Evolutionary conservation across 2,797 vertebrate genomes (phyloP), one percentile per base, ranked within the genome.

Genomic region (Toxotes lorentzi): DNA sequence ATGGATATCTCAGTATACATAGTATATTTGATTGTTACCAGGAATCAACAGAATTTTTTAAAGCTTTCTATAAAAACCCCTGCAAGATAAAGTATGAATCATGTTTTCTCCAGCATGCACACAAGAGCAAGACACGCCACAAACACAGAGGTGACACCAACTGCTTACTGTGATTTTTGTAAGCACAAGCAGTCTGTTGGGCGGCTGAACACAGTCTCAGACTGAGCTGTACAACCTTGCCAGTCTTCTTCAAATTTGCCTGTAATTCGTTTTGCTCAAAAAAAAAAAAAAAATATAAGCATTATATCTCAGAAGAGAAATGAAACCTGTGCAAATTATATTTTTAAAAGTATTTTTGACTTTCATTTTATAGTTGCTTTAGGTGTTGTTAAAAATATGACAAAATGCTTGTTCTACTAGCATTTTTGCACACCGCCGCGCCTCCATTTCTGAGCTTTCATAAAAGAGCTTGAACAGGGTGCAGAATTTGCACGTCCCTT

Each of bases 131-230:
- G 38, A 24, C 16, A 60, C 59, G 43, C 45, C 30, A 45, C 34
- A 53, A 65, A 35, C 30, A 38, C 9, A 34, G 30, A 72, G 47
- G 30, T 43, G 34, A 51, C 43, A 66, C 24, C n/a, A 54, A 66
- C 47, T 47, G 27, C 27, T 30, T 30, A 30, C 27, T 30, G 38
- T 3, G 7, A 47, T 9, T 66, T 78, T 57, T 73, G 3, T 12
- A 43, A 43, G 19, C 73, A 34, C 21, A 32, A 32, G 32, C 7
- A 54, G 41, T 41, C 59, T 64, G 59, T 41, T 59, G 2, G 24
- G 57, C 21, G 13, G 21, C 73, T 58, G 63, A 83, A 57, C 24
- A 56, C 17, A 56, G 27, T 32, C 32, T 71, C 53, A 60, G 16
- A n/a, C 16, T 50, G 54, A 67, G 67, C 41, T 53, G 16, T 27